These are phyloP conservation scores for Hecatera dysodea DNA, from an alignment of 2,888 invertebrate species.

Conservation along the genomic window DNA sequence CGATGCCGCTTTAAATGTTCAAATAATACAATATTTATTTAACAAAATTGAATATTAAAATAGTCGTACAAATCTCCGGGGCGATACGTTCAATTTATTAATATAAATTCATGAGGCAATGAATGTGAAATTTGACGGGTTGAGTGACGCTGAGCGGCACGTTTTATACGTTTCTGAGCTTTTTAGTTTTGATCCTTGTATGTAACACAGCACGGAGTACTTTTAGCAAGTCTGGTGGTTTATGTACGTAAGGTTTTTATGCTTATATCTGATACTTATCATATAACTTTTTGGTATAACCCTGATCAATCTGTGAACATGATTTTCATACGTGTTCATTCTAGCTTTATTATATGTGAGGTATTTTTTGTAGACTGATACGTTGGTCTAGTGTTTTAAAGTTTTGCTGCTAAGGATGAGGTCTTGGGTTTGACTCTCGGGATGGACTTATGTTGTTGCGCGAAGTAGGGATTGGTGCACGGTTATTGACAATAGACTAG, in stretches of 20 bases:
- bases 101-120: constrained; percentile 63
- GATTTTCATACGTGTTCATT: constrained; percentile 3
- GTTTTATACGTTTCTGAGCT: constrained; percentile 31
- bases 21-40: constrained; percentile 62
- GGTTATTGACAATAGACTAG: too few species aligned
- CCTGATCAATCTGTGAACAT: not conserved
- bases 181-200: constrained; percentile 31
- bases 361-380: not conserved
- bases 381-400: not conserved
- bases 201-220: not conserved
- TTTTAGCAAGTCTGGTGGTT: constrained; percentile 4
- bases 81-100: constrained; percentile 59
- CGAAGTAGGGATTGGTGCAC: too few species aligned
- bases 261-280: too few species aligned
- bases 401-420: not conserved
- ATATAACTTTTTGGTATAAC: not conserved
- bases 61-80: constrained; percentile 50
- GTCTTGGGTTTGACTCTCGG: not conserved
- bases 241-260: not conserved
- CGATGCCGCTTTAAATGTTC: constrained; percentile 50
- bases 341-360: not conserved
- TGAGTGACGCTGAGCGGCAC: constrained; percentile 27
- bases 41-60: constrained; percentile 64
- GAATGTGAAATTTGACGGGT: constrained; percentile 52
- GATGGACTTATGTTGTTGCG: not conserved